Evolutionary conservation across 2,888 invertebrate species (phyloP), one percentile per base, ranked within the genome.

Genomic region (Chrysina gloriosa): DNA sequence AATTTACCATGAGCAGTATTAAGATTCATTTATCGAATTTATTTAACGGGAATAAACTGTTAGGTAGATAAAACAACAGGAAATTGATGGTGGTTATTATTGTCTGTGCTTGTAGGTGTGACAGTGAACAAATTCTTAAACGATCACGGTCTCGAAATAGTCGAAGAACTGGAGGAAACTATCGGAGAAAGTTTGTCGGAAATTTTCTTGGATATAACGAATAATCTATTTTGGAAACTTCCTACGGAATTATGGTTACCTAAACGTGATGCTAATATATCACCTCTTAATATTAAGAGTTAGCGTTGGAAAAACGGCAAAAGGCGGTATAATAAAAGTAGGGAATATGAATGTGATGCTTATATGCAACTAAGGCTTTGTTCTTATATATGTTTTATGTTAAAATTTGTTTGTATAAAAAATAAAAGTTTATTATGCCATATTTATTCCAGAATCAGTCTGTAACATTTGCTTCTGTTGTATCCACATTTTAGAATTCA

Each of bases 21-120:
- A 84, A 85, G 11, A 84, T 88, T 19, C 84, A 86, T 70, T 79
- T 89, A 16, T 84, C 85, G 56, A 88, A 89, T 79, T 82, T 89
- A 6, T 89, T 89, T 77, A 89, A 89, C 76, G 89, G 89, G 50
- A 89, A 89, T 74, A 85, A 87, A 77, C 84, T 88, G 69, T 80
- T 89, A 72, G 86, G 86, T 85, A 78, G 78, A 78, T 72, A 56
- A 36, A 39, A 1, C 31, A 29, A 23, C 23, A 47, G 39, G 29
- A 21, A 11, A 7, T 16, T 48, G 7, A 16, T 14, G 48, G 61
- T 14, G 11, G 48, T 5, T 29, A 31, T 21, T 27, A 29, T 58
- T 47, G 2, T 50, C 7, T 25, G 2, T 14, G n/a, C 11, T 25
- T 79, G 29, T 74, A 85, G 88, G 87, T 1, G 83, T 85, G 63